Evolutionary conservation across 2,888 invertebrate species (phyloP).

Genomic region (Xylocampa areola): DNA sequence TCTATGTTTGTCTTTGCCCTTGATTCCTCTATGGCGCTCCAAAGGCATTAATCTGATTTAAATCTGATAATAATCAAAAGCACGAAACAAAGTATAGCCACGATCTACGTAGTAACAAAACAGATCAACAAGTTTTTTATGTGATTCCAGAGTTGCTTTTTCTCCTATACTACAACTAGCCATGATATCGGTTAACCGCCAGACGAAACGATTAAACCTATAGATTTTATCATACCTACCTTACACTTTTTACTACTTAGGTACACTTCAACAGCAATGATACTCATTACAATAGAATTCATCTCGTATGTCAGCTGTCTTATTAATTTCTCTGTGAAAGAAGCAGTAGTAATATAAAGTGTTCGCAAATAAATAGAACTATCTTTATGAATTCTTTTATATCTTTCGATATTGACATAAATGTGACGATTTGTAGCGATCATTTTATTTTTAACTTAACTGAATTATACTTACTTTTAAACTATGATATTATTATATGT

Average conservation of each 20-base stretch:
- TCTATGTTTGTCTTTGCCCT: too few relatives aligned
- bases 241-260: conserved; percentile 40
- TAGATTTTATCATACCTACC: conserved; percentile 20
- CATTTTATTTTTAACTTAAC: neutral
- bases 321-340: conserved; percentile 25
- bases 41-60: too few relatives aligned
- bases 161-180: conserved; percentile 5
- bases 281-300: conserved; percentile 29
- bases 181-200: conserved; percentile 45
- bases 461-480: too few relatives aligned
- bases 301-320: conserved; percentile 41
- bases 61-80: too few relatives aligned
- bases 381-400: conserved; percentile 3
- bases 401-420: neutral
- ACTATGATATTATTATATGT: too few relatives aligned
- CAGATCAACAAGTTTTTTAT: conserved; percentile 7
- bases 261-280: conserved; percentile 29
- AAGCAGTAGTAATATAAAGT: conserved; percentile 10
- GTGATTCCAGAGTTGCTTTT: conserved; percentile 7
- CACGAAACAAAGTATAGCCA: too few relatives aligned
- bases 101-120: neutral
- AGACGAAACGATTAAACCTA: conserved; percentile 39
- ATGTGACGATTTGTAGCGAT: neutral
- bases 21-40: too few relatives aligned
- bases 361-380: conserved; percentile 32